Base-by-base conservation (phyloP, 2,113 vertebrate genomes). In the Amazona guildingii region DNA sequence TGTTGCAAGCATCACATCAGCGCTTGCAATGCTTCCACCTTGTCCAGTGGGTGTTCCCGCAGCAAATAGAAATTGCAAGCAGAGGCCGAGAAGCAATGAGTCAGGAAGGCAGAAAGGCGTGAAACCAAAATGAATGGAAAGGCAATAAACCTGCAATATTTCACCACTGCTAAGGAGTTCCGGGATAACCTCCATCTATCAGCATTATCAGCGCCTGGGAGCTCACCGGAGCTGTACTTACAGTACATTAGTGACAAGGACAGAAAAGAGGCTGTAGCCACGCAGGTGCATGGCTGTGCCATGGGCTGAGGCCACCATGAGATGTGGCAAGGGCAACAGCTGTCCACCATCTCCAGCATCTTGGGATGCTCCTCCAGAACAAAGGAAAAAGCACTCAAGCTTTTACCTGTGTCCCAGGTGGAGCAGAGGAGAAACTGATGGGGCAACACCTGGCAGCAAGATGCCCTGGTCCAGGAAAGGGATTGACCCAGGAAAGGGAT, bases 71-170 rank as follows among this genome's bases (percentile, higher is more conserved):
- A 92, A 27, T 37, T 49, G 91, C 61, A 37, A 74, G 94, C 92
- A 59, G 66, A 66, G 90, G 81, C 81, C 0, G 69, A 55, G 1
- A 9, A 19, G 94, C 94, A 70, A 59, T 94, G 95, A 96, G 88
- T 93, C 94, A 97, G 92, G 90, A 31, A 97, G 83, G 96, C 93
- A 96, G 95, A 96, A 51, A 96, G 92, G 93, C 88, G n/a, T 94
- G 93, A 96, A 95, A 96, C 2, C 67, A 94, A 86, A 96, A 95
- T 96, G 94, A 74, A 96, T 94, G 96, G 96, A 63, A 83, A 85
- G 84, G 92, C 94, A 93, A 67, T 52, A 94, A 94, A 77, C 20
- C 87, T 0, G 12, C 80, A 91, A 63, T 95, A 91, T 94, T 85
- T 95, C 95, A 95, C 67, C 7, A 17, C 13, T 13, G 35, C 52